Base-by-base conservation (phyloP, 2,797 vertebrate species). In the Xiphophorus birchmanni region DNA sequence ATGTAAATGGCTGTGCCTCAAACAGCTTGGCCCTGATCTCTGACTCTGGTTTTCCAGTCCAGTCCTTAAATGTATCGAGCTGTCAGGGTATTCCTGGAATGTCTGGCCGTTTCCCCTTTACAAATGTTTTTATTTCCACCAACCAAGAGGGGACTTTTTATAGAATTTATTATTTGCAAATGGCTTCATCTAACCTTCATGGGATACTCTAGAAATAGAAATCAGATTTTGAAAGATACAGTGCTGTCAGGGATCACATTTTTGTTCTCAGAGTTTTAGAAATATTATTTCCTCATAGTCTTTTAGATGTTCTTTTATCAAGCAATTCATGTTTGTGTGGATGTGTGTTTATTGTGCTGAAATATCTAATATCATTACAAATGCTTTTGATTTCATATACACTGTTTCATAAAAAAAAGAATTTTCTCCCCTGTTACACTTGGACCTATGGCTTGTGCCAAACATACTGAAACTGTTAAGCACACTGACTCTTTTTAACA, bases 381-480 rank as follows among this genome's bases (percentile, higher is more conserved):
- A 91, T 86, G 92, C 91, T 89, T 86, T 89, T 94, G 89, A 92
- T 95, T 94, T 93, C 80, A 77, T 86, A 86, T 88, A 67, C 12
- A 77, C 73, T 93, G 91, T 93, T 93, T 92, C 92, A 93, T 93
- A 86, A 94, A 95, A 44, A 90, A 88, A 89, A 84, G 86, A 91
- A 93, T 95, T 95, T 94, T 89, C 83, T 76, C 82, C 73, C 71
- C 73, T 74, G 18, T 13, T 71, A 82, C 88, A 85, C 91, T 93
- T 79, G 82, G 89, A 86, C 91, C 77, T 80, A 88, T 81, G 90
- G 88, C 93, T 89, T 78, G 90, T 96, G 97, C 97, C 97, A 97
- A 96, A 97, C 98, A 98, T 95, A 85, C 96, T 97, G 97, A 97
- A 98, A 94, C 95, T 91, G 96, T 98, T 98, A 97, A 90, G 84